Percentiles rank a stretch among this genome's conserved stretches.
Evolutionary conservation across 2,888 invertebrate species (phyloP).

Genomic region (Eulithis prunata): DNA sequence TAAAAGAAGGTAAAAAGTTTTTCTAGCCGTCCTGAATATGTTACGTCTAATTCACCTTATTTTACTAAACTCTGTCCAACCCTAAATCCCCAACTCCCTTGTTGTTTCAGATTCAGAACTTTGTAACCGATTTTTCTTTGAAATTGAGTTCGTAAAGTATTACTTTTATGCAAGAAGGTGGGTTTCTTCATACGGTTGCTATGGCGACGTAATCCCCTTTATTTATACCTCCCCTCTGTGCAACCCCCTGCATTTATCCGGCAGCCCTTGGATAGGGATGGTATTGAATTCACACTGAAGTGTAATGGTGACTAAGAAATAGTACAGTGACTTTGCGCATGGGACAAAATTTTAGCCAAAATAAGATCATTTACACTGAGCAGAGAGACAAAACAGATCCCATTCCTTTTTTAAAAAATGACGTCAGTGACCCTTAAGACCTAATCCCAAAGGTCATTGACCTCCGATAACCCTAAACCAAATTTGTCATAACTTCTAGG

Average conservation of each 20-base stretch:
- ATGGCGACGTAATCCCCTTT: slow-evolving; percentile 76
- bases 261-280: slow-evolving; percentile 49
- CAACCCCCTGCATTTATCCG: slow-evolving; percentile 57
- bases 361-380: no score
- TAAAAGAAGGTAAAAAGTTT: no score
- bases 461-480: no score
- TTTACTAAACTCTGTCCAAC: neutral
- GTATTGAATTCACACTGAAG: slow-evolving; percentile 58
- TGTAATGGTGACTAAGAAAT: slow-evolving; percentile 32
- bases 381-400: no score
- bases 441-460: no score
- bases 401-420: no score
- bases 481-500: no score
- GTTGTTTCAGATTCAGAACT: slow-evolving; percentile 14
- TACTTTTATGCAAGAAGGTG: slow-evolving; percentile 64
- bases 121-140: slow-evolving; percentile 26
- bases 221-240: slow-evolving; percentile 67
- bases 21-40: no score
- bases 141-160: slow-evolving; percentile 50
- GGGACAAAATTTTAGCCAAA: no score
- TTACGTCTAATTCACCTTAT: neutral
- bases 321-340: no score
- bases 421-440: no score
- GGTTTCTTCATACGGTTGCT: slow-evolving; percentile 55
- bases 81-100: slow-evolving; percentile 9